Conservation (phyloP, 2,797 vertebrate genomes). For the Peromyscus melanophrys region DNA sequence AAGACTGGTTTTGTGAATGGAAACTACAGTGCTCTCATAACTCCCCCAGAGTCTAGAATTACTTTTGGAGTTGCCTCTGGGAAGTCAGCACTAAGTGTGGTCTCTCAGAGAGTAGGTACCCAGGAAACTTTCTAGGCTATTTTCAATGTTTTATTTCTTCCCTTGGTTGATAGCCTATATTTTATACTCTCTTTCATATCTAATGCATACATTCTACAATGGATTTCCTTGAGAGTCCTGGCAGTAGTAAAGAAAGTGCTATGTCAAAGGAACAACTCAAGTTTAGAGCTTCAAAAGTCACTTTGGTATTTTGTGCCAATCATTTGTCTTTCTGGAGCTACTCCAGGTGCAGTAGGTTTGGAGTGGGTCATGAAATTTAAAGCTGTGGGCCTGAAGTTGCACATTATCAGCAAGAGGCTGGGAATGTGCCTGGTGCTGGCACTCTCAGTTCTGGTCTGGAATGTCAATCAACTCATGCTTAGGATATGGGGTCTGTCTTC, state of each 20-base stretch:
- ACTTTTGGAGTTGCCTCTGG: background rate
- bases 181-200: background rate
- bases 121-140: background rate
- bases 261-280: conserved; percentile 42
- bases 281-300: conserved; percentile 43
- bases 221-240: background rate
- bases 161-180: background rate
- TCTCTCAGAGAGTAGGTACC: background rate
- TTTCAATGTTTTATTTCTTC: conserved; percentile 15
- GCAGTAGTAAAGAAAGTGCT: conserved; percentile 40
- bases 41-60: background rate
- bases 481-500: conserved; percentile 13
- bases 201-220: background rate
- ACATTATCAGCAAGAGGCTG: background rate
- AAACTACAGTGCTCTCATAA: background rate
- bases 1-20: background rate
- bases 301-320: conserved; percentile 11
- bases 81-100: background rate
- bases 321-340: conserved; percentile 34
- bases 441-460: conserved; percentile 24
- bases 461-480: conserved; percentile 2
- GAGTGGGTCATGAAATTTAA: background rate
- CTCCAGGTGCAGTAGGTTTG: background rate
- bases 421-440: background rate
- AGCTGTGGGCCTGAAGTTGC: background rate